Conservation (phyloP, 2,888 invertebrate species). For the Lordiphosa fenestrarum region DNA sequence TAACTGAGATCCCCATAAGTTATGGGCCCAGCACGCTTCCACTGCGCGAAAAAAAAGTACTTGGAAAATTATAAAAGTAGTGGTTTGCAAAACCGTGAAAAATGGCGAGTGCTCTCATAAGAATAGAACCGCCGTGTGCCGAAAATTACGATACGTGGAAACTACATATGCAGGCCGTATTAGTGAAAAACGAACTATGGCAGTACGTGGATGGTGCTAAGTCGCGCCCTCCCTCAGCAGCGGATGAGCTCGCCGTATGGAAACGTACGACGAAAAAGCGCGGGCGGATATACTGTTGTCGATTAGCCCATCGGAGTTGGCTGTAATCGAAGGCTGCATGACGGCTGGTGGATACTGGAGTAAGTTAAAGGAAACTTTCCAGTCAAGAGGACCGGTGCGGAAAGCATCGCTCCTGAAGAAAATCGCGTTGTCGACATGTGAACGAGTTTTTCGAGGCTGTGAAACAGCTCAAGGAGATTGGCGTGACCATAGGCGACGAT, state of each 20-base stretch:
- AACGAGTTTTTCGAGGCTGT: conserved; percentile 21
- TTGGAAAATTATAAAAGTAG: no score
- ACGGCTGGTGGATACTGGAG: no score
- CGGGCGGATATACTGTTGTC: no score
- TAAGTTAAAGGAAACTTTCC: background rate
- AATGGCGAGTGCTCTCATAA: no score
- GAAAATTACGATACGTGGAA: background rate
- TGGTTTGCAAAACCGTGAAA: no score
- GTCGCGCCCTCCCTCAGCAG: background rate
- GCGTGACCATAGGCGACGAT: conserved; percentile 12
- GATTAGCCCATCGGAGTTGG: no score
- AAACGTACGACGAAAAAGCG: background rate
- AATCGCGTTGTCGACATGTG: conserved; percentile 10
- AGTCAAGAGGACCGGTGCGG: conserved; percentile 2
- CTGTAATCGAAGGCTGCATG: no score
- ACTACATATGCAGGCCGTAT: conserved; percentile 11
- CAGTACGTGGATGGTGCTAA: background rate
- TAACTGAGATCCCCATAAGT: no score
- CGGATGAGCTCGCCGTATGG: background rate
- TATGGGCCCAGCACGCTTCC: no score
- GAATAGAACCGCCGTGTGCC: no score
- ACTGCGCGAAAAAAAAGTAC: no score
- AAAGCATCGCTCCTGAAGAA: conserved; percentile 11
- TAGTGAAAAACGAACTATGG: conserved; percentile 15
- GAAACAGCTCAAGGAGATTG: conserved; percentile 17